Evolutionary conservation across 1,140 invertebrate species (phyloP), one percentile per base, ranked within the genome.

Genomic region (Trichonephila clavata): DNA sequence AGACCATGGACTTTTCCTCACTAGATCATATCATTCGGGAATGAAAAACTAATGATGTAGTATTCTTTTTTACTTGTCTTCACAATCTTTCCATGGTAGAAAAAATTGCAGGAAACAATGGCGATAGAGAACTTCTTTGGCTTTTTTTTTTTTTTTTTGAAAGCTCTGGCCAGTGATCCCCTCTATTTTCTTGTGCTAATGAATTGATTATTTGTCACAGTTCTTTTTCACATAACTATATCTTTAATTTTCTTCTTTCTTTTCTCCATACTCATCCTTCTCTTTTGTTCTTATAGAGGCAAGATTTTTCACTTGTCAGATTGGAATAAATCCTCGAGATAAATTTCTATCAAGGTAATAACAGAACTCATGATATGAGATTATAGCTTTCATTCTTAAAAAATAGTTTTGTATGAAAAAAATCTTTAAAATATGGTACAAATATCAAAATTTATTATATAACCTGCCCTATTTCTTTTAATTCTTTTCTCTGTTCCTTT

Each of bases 171-270:
- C 10, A 14, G 50, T 27, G 57, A 61, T 57, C 57, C 24, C 13
- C 71, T 83, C 16, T 83, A 57, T 86, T 86, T 57, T 86, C 60
- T 60, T 77, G 18, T 77, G 32, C 84, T 86, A 86, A 86, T 86
- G 84, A 86, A 86, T 86, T 86, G 84, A 86, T 86, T 86, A 86
- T 86, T 86, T 86, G 84, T 86, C 84, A 61, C 84, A 61, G 59
- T 86, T 86, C 60, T 13, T 86, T 21, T 60, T 86, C 43, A 50
- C 18, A 21, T 81, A 50, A 50, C 43, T 83, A 50, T 83, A 43
- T 86, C 50, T 86, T 43, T 59, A 16, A 16, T 50, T 32, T 83
- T 21, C 80, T 32, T 18, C 18, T 14, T 32, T n/a, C 24, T 61
- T 86, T n/a, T 61, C 5, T 86, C 18, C 24, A 24, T 10, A 10